Evolutionary conservation across 2,888 invertebrate species (phyloP).

Genomic region (Eilema griseolum): DNA sequence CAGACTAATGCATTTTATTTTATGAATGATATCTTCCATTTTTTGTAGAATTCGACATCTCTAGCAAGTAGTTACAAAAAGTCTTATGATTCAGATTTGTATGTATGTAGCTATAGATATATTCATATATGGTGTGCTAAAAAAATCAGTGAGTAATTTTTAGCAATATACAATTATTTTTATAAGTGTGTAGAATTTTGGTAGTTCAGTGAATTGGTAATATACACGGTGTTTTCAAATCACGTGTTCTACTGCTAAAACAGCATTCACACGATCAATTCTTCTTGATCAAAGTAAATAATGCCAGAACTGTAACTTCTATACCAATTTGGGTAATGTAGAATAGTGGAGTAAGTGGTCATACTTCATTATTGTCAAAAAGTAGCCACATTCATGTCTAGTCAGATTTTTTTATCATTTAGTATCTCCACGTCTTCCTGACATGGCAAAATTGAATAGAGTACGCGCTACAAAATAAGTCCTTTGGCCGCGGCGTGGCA

Average conservation of each 20-base stretch:
- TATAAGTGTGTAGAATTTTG: conserved; percentile 44
- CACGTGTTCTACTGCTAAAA: background rate
- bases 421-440: no score
- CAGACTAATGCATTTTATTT: conserved; percentile 41
- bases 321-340: no score
- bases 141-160: conserved; percentile 33
- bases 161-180: conserved; percentile 39
- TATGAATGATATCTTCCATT: conserved; percentile 30
- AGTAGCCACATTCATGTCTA: no score
- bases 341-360: no score
- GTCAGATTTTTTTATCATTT: no score
- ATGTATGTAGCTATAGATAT: conserved; percentile 26
- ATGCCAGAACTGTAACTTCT: no score
- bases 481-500: no score
- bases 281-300: no score
- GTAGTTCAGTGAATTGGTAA: conserved; percentile 28
- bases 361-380: no score
- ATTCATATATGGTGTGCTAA: conserved; percentile 25
- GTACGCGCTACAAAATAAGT: no score
- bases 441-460: no score
- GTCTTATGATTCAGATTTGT: conserved; percentile 51
- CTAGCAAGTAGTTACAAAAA: conserved; percentile 29
- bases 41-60: conserved; percentile 24
- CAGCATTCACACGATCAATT: background rate
- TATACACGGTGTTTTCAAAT: conserved; percentile 5